Conservation (phyloP, 2,113 vertebrate genomes). For the Helogale parvula region DNA sequence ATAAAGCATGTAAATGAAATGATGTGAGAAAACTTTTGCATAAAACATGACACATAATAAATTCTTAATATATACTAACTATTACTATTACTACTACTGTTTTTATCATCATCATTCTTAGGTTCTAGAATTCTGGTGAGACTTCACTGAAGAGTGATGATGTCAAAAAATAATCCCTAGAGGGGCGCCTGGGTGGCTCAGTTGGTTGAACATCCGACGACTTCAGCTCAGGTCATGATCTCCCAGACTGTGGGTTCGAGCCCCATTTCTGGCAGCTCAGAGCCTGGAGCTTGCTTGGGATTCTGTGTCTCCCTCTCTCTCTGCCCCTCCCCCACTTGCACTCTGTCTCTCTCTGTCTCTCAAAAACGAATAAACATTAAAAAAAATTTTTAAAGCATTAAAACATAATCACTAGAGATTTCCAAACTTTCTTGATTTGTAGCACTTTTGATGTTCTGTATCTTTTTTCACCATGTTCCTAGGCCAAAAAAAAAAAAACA, state of each 20-base stretch:
- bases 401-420: not conserved
- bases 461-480: not conserved
- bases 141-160: not conserved
- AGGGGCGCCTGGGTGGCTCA: too few relatives aligned
- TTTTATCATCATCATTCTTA: not conserved
- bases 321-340: too few relatives aligned
- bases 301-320: too few relatives aligned
- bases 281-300: too few relatives aligned
- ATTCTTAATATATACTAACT: not conserved
- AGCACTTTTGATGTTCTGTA: not conserved
- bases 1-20: not conserved
- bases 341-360: not conserved
- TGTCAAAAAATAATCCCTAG: not conserved
- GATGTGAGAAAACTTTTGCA: not conserved
- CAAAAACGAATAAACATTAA: too few relatives aligned
- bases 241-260: too few relatives aligned
- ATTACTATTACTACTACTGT: rapidly evolving
- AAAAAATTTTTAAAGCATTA: too few relatives aligned
- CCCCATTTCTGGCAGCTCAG: too few relatives aligned
- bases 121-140: not conserved
- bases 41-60: not conserved
- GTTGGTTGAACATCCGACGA: too few relatives aligned
- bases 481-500: not conserved
- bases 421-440: not conserved
- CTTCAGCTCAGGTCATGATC: too few relatives aligned